Conservation (phyloP, 2,113 vertebrate genomes). For the Myocastor coypus region DNA sequence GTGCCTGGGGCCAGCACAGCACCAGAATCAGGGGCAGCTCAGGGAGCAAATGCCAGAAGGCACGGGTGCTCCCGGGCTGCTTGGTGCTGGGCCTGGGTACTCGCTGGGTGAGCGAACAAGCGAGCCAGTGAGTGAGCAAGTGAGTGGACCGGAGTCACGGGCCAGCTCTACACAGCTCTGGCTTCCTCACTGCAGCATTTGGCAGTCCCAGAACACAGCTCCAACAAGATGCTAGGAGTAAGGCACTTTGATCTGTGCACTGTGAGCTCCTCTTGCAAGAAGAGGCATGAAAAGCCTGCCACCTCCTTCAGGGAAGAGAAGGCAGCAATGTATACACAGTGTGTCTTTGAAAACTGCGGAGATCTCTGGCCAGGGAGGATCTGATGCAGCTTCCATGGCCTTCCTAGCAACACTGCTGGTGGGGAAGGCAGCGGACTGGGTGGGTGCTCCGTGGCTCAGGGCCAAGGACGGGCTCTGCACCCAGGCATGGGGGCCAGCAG, state of each 20-base stretch:
- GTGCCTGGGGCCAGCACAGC: not conserved
- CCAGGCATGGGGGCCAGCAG: not conserved
- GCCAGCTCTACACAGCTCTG: not conserved
- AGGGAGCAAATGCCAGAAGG: not conserved
- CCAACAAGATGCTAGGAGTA: rapidly evolving
- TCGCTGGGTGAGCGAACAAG: not conserved
- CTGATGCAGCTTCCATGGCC: constrained; percentile 4
- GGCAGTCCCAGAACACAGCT: not conserved
- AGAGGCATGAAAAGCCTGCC: not conserved
- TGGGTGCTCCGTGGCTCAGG: not conserved
- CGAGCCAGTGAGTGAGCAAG: not conserved
- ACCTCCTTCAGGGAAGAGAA: not conserved
- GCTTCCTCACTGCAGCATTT: not conserved
- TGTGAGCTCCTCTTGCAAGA: not conserved
- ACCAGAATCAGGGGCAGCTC: not conserved
- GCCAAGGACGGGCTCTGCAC: not conserved
- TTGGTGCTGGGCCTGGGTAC: not conserved
- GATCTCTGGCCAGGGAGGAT: constrained; percentile 32
- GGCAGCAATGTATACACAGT: not conserved
- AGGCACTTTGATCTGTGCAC: constrained; percentile 29
- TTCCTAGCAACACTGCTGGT: not conserved
- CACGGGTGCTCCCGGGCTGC: not conserved
- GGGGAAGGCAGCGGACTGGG: not conserved
- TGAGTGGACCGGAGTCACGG: not conserved
- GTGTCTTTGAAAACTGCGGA: not conserved